phyloP scores from a whole-genome alignment of 2,797 vertebrate species.

The Chelon labrosus region DNA sequence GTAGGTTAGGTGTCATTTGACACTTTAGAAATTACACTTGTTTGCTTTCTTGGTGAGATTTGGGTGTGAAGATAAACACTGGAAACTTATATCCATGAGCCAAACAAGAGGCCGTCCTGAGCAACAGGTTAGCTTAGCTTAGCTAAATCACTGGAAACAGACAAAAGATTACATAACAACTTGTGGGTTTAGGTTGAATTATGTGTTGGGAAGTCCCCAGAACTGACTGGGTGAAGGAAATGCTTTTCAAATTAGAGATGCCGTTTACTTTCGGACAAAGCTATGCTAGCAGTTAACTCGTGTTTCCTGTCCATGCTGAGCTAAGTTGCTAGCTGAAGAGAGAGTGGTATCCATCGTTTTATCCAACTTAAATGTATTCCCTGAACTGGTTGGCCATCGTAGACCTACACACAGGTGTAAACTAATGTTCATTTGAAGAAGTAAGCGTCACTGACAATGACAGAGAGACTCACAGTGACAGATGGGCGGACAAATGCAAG shows the following conservation, averaged over 20 bases:
- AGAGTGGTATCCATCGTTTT: no score
- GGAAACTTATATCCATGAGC: background rate
- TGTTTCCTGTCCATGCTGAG: background rate
- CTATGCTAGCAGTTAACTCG: no score
- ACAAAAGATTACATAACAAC: background rate
- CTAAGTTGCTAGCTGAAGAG: no score
- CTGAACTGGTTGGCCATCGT: background rate
- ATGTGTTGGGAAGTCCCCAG: background rate
- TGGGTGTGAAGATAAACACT: background rate
- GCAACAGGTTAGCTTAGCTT: conserved; percentile 4
- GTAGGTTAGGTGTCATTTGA: background rate
- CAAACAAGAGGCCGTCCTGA: background rate
- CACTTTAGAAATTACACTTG: background rate
- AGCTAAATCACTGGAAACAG: no score
- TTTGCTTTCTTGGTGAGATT: background rate
- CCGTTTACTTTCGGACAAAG: no score
- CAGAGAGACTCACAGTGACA: conserved; percentile 23
- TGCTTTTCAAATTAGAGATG: background rate
- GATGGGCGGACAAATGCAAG: conserved; percentile 42
- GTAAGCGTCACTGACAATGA: background rate
- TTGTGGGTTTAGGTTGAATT: background rate
- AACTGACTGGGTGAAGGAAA: background rate
- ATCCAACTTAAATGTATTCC: background rate
- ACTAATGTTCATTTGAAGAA: background rate
- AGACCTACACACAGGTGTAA: background rate